Evolutionary conservation across 2,888 invertebrate genomes (phyloP), one percentile per base, ranked within the genome.

Genomic region (Drosophila gaucha): DNA sequence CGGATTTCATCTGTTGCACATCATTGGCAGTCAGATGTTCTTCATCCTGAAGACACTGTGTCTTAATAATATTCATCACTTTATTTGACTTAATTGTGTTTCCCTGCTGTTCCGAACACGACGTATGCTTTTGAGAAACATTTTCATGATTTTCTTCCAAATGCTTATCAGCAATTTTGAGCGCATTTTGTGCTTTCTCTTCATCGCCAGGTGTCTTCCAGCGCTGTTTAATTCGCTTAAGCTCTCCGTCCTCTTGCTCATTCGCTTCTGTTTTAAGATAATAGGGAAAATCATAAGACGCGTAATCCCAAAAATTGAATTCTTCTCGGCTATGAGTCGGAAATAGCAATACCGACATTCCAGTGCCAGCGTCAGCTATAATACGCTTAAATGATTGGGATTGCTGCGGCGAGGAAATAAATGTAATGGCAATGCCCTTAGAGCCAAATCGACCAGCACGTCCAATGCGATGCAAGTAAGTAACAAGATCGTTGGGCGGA

Each of bases 401-500:
- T 90, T 97, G 97, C 54, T 93, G 92, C 6, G 94, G 94, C 47
- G 94, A 93, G 78, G 94, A 93, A 8, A 96, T 92, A 59, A 98
- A 94, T 49, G 95, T 95, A 12, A 98, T 94, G 24, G 96, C 95
- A 58, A 94, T 93, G 51, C 98, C 98, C 90, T 94, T 94, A 1
- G 96, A 95, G 1, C 99, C 99, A 93, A 96, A 99, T 67, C 99
- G 93, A 0, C 99, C 99, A 39, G 98, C 98, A 83, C 99, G 94
- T 1, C 99, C 99, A 90, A 98, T 98, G 88, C 99, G 93, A 92
- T 99, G 99, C 69, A 98, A 93, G 93, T 98, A 98, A 16, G 96
- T 97, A 71, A 96, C 95, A 76, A 94, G 93, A 86, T 96, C 95
- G 69, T 89, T 89, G 0, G 99, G 97, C 28, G 96, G 92, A 90